These are phyloP conservation scores for Cinara cedri DNA, from an alignment of 2,888 invertebrate genomes.

Conservation along the genomic window DNA sequence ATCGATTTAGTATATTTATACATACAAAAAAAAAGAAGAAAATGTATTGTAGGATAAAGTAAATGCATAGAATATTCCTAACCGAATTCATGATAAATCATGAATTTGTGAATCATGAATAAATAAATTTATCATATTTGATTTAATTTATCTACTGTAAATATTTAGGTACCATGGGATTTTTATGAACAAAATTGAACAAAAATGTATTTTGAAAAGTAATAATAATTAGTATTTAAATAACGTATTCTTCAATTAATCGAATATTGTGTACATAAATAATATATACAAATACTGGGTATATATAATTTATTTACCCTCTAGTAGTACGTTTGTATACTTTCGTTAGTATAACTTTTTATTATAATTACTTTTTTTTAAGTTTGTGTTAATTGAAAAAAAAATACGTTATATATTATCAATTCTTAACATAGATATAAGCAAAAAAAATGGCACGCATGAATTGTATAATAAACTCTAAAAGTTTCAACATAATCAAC, in stretches of 20 bases:
- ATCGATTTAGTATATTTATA: no score
- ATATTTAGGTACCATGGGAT: neutral
- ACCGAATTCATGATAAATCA: no score
- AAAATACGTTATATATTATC: conserved; percentile 2
- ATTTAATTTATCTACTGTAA: no score
- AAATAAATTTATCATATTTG: no score
- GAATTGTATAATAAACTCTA: conserved; percentile 39
- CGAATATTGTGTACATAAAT: conserved; percentile 8
- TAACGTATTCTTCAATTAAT: conserved; percentile 10
- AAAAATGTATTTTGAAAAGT: neutral
- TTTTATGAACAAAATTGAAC: conserved; percentile 8
- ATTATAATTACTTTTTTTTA: conserved; percentile 47
- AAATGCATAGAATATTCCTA: no score
- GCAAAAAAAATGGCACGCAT: conserved; percentile 36
- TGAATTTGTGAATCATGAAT: no score
- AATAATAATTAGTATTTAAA: conserved; percentile 18
- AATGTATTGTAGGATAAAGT: no score
- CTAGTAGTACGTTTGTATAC: neutral
- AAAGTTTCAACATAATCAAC: conserved; percentile 47
- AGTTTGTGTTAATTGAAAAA: conserved; percentile 17
- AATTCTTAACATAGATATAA: conserved; percentile 23
- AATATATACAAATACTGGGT: neutral
- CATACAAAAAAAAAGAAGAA: no score
- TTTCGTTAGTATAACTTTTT: conserved; percentile 29
- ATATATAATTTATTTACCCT: neutral